phyloP scores from a whole-genome alignment of 2,113 vertebrate genomes.

The Lepisosteus osseus region DNA sequence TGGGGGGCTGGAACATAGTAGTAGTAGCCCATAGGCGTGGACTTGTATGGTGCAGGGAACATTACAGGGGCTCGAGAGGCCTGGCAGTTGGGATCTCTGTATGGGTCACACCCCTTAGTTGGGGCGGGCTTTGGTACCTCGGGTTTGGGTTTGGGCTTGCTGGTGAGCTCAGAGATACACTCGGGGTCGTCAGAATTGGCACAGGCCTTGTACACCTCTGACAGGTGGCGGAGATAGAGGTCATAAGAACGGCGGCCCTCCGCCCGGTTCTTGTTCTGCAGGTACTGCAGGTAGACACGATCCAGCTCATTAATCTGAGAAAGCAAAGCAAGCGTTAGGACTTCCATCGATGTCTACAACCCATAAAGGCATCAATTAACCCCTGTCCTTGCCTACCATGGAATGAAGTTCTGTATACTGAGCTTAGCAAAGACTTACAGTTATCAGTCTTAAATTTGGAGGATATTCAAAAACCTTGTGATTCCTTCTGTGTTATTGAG shows the following conservation, averaged over 20 bases:
- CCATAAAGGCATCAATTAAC: too few relatives aligned
- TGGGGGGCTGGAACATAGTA: slow-evolving; percentile 49
- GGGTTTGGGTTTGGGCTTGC: slow-evolving; percentile 47
- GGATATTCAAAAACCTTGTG: too few relatives aligned
- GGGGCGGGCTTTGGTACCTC: slow-evolving; percentile 58
- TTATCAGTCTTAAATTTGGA: too few relatives aligned
- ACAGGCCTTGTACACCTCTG: slow-evolving; percentile 70
- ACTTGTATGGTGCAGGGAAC: slow-evolving; percentile 40
- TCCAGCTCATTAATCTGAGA: slow-evolving; percentile 68
- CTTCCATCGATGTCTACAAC: too few relatives aligned
- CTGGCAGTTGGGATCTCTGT: slow-evolving; percentile 64
- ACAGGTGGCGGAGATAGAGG: slow-evolving; percentile 62
- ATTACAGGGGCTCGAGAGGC: slow-evolving; percentile 53
- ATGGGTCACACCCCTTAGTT: slow-evolving; percentile 65
- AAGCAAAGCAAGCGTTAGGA: neutral
- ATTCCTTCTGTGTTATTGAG: too few relatives aligned
- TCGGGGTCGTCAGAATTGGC: slow-evolving; percentile 58
- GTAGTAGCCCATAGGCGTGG: slow-evolving; percentile 46
- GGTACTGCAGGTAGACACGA: slow-evolving; percentile 67
- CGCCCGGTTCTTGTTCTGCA: slow-evolving; percentile 72
- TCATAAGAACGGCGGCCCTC: slow-evolving; percentile 66
- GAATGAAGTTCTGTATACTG: too few relatives aligned
- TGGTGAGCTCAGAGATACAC: slow-evolving; percentile 55
- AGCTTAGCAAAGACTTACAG: too few relatives aligned
- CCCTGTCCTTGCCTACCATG: too few relatives aligned